Percentiles rank a stretch among this genome's conserved stretches.
Evolutionary conservation across 2,797 vertebrate genomes (phyloP).

Genomic region (Sebastes alutus): DNA sequence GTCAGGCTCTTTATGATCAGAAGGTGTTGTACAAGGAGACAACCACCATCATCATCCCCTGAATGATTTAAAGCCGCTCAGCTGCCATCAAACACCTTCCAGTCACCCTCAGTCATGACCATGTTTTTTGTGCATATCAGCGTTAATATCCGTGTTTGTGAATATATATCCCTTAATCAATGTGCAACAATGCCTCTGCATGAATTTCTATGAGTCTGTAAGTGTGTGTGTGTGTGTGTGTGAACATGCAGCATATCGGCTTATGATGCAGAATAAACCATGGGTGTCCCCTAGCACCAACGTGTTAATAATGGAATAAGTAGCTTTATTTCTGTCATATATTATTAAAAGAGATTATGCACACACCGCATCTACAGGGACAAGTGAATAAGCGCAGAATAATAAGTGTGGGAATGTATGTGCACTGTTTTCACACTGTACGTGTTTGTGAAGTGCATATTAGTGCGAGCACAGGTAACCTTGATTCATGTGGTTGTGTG

Average conservation of each 20-base stretch:
- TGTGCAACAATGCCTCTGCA: not conserved
- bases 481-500: not conserved
- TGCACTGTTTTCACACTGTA: not conserved
- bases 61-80: slow-evolving; percentile 54
- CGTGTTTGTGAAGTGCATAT: not conserved
- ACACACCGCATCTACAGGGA: slow-evolving; percentile 41
- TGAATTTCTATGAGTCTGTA: not conserved
- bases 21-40: slow-evolving; percentile 26
- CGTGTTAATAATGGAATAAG: slow-evolving; percentile 72
- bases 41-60: slow-evolving; percentile 24
- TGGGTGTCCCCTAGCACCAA: slow-evolving; percentile 47
- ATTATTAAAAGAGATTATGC: slow-evolving; percentile 72
- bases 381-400: slow-evolving; percentile 33
- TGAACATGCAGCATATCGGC: slow-evolving; percentile 17
- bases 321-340: slow-evolving; percentile 64
- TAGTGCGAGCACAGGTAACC: not conserved
- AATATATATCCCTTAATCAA: slow-evolving; percentile 28
- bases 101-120: slow-evolving; percentile 16
- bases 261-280: slow-evolving; percentile 37
- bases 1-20: slow-evolving; percentile 34
- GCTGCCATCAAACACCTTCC: slow-evolving; percentile 41
- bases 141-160: slow-evolving; percentile 24
- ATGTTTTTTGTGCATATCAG: slow-evolving; percentile 17
- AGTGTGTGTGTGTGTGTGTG: slow-evolving; percentile 4
- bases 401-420: not conserved